Percentiles rank a stretch among this genome's conserved stretches.
Conservation (phyloP, 2,888 invertebrate genomes). For the Mythimna ferrago region DNA sequence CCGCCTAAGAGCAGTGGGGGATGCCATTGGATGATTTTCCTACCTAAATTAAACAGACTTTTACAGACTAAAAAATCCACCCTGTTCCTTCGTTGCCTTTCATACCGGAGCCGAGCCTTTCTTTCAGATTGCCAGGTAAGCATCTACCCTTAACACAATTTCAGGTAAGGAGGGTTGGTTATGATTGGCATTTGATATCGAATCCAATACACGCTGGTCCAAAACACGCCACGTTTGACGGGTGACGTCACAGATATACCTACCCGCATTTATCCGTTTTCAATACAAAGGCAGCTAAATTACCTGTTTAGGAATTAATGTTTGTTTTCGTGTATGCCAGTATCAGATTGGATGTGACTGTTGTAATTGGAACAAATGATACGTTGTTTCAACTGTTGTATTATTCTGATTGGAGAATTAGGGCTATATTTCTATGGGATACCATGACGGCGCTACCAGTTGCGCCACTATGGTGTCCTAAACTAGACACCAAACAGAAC, state of each 20-base stretch:
- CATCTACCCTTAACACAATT: slow-evolving; percentile 27
- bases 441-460: too few species aligned
- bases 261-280: slow-evolving; percentile 10
- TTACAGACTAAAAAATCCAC: too few species aligned
- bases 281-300: slow-evolving; percentile 4
- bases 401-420: not conserved
- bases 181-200: slow-evolving; percentile 57
- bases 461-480: too few species aligned
- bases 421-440: too few species aligned
- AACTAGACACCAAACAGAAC: too few species aligned
- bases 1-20: too few species aligned
- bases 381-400: too few species aligned
- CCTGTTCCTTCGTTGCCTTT: too few species aligned
- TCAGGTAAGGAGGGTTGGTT: slow-evolving; percentile 26
- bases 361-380: not conserved
- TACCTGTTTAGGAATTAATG: slow-evolving; percentile 26
- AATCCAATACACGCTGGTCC: slow-evolving; percentile 36
- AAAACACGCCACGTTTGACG: slow-evolving; percentile 40
- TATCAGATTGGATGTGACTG: not conserved
- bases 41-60: too few species aligned
- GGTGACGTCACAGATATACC: slow-evolving; percentile 23
- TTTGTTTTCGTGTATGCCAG: slow-evolving; percentile 6
- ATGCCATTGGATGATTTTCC: too few species aligned
- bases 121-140: too few species aligned
- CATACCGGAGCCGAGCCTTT: too few species aligned